These are phyloP conservation scores for Drosophila mercatorum DNA, from an alignment of 2,888 invertebrate species.

Conservation along the genomic window DNA sequence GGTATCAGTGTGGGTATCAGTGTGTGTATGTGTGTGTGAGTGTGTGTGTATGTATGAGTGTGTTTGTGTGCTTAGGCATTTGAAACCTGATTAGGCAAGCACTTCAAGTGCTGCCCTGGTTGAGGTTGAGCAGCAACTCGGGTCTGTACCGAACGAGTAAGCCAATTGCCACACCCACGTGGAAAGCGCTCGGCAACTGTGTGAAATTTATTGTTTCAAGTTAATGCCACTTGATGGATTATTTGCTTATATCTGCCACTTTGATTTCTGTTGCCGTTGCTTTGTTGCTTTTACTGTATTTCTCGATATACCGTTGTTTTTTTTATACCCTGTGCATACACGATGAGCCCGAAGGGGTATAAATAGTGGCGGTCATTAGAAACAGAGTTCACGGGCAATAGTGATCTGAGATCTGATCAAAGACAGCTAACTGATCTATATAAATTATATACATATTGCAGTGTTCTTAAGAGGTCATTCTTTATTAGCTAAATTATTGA, in stretches of 20 bases:
- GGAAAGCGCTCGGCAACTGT: conserved; percentile 41
- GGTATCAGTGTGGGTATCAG: neutral
- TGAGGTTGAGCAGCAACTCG: conserved; percentile 12
- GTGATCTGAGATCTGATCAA: too few species aligned
- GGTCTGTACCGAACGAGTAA: conserved; percentile 25
- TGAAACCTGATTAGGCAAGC: conserved; percentile 79
- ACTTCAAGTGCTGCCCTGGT: conserved; percentile 67
- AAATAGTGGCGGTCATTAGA: neutral
- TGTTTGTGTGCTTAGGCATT: conserved; percentile 58
- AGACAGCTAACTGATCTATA: too few species aligned
- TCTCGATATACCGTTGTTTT: neutral
- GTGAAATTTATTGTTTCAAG: conserved; percentile 81
- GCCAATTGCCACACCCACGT: conserved; percentile 50
- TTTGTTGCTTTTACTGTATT: conserved; percentile 1
- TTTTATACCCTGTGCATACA: neutral
- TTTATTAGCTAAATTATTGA: too few species aligned
- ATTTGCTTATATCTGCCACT: conserved; percentile 69
- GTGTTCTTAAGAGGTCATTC: too few species aligned
- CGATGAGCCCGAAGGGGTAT: neutral
- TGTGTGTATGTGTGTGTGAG: conserved; percentile 22
- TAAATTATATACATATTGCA: too few species aligned
- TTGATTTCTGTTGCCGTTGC: conserved; percentile 48
- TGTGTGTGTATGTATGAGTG: conserved; percentile 25
- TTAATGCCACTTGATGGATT: conserved; percentile 82
- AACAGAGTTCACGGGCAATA: too few species aligned